Base-by-base conservation (phyloP, 2,888 invertebrate species). In the Phyllotreta cruciferae region DNA sequence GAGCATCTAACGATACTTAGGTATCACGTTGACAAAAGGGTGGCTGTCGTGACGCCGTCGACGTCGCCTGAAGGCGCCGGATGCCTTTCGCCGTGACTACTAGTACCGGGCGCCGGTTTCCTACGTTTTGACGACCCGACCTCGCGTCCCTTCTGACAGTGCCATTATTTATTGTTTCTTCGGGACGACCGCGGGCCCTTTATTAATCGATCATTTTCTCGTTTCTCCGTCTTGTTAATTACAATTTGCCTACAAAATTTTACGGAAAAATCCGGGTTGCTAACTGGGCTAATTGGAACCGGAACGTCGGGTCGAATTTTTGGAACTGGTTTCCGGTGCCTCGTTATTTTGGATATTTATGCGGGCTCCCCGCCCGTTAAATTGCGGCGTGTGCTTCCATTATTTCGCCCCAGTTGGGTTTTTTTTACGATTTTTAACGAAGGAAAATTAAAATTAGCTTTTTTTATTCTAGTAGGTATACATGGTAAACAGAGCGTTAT, bases 51-150 rank as follows among this genome's bases (percentile, higher is more conserved):
- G 66, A 68, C 70, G 71, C 71, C 69, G 66, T 57, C 72, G 70
- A 70, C 66, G 69, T 71, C 73, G 70, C 71, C 66, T 65, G 66
- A 60, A 65, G 72, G 70, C 70, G 71, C 70, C 69, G 70, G 69
- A 70, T 66, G 39, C 66, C 68, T 37, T 63, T 53, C 24, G 6
- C 14, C 41, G 55, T 52, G 52, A 11, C 52, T 52, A 37, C 36
- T 11, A 6, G 52, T 52, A 52, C 52, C 52, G 52, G 52, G 10
- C 52, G 6, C 52, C 52, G 36, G 38, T 11, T 35, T 6, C 50
- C 37, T 50, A 50, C 36, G 9, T 50, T 24, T 24, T 47, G 35
- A 9, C 50, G 36, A 50, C 50, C 7, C 13, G 47, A 47, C 47
- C 47, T 47, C 14, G 34, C 13, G 24, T 24, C 37, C 50, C 6